phyloP scores from a whole-genome alignment of 2,113 vertebrate species.

The Rhizomys pruinosus region DNA sequence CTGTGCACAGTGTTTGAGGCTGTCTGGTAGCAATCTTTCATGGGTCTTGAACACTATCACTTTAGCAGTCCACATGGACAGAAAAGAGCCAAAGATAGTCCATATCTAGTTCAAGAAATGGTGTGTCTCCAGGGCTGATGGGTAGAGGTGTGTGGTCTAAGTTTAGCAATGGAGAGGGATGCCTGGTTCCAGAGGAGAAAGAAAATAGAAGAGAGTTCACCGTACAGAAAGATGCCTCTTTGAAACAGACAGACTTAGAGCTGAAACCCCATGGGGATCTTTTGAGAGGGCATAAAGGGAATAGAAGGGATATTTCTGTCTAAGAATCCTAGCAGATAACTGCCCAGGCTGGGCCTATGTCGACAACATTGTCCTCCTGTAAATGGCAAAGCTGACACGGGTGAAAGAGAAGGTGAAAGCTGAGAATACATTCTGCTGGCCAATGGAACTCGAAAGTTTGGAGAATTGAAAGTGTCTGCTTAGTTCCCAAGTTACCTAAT shows the following conservation, averaged over 20 bases:
- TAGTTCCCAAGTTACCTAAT: not conserved
- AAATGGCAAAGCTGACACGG: not conserved
- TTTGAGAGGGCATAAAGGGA: conserved; percentile 56
- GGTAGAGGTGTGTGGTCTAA: conserved; percentile 44
- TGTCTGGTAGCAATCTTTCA: not conserved
- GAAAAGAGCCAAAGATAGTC: conserved; percentile 48
- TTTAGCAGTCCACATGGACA: not conserved
- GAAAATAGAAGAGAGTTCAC: conserved; percentile 4
- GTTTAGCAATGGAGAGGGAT: conserved; percentile 54
- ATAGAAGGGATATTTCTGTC: conserved; percentile 59
- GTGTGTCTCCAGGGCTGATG: not conserved
- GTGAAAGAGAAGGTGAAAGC: not conserved
- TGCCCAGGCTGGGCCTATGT: not conserved
- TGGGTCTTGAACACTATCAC: conserved; percentile 42
- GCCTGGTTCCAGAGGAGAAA: conserved; percentile 19
- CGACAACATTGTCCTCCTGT: conserved; percentile 3
- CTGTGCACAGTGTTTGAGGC: not conserved
- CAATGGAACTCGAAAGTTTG: not conserved
- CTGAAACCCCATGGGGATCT: conserved; percentile 55
- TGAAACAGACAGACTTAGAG: conserved; percentile 56
- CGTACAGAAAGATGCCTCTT: not conserved
- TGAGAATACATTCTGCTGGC: not conserved
- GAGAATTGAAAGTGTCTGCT: not conserved
- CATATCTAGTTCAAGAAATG: conserved; percentile 58
- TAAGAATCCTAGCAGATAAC: not conserved